phyloP scores from a whole-genome alignment of 2,888 invertebrate genomes.

The Leptopilina drosophilae region DNA sequence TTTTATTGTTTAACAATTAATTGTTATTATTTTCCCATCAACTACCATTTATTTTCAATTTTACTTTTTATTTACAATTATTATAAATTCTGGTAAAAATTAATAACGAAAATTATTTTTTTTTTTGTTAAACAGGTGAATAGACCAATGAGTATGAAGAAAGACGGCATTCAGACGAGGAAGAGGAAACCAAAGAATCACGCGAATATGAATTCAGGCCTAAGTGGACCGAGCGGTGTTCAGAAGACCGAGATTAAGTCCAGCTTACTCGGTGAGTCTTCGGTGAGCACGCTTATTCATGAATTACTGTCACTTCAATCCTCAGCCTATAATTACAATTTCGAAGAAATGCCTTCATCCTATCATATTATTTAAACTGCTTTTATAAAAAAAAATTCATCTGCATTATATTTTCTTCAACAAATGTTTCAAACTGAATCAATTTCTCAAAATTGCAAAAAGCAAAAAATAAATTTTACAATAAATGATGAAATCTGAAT shows the following conservation, averaged over 20 bases:
- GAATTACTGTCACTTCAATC: slow-evolving; percentile 31
- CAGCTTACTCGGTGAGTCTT: slow-evolving; percentile 75
- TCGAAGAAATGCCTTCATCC: background rate
- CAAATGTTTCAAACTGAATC: background rate
- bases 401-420: background rate
- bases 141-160: slow-evolving; percentile 98
- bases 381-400: background rate
- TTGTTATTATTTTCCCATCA: no score
- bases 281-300: slow-evolving; percentile 66
- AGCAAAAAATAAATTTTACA: no score
- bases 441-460: no score
- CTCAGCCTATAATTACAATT: background rate
- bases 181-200: slow-evolving; percentile 92
- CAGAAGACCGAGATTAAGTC: slow-evolving; percentile 75
- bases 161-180: slow-evolving; percentile 98
- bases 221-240: slow-evolving; percentile 69
- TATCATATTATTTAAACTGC: slow-evolving; percentile 11
- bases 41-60: no score
- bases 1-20: no score
- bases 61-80: no score
- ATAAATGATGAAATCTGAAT: background rate
- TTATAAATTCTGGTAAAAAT: no score
- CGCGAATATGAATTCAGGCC: slow-evolving; percentile 64
- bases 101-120: no score
- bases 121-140: slow-evolving; percentile 83